A percentile compares a stretch with the other conserved stretches of the same genome.
Conservation (phyloP, 2,888 invertebrate genomes). For the Meghimatium bilineatum region DNA sequence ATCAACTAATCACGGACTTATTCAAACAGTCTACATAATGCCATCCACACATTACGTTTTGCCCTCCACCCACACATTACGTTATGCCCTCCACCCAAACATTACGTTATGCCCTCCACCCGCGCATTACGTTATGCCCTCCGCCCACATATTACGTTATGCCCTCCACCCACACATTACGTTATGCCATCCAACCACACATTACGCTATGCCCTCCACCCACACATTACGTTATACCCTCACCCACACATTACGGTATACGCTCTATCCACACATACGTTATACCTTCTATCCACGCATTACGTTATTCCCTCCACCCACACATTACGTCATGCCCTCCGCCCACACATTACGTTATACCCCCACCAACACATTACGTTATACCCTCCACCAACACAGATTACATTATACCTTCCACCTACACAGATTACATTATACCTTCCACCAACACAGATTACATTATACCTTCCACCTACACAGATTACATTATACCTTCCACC, state of each 20-base stretch:
- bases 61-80: no score
- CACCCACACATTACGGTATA: not conserved
- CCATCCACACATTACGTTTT: no score
- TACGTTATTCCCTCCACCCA: not conserved
- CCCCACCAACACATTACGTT: not conserved
- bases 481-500: not conserved
- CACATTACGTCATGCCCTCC: not conserved
- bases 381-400: not conserved
- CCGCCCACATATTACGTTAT: not conserved
- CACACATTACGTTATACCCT: not conserved
- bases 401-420: not conserved
- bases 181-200: not conserved
- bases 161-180: not conserved
- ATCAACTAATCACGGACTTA: no score
- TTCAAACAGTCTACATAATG: no score
- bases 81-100: no score
- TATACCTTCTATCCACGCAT: not conserved
- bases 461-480: not conserved
- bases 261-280: not conserved
- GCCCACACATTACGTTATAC: not conserved
- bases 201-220: not conserved
- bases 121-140: not conserved
- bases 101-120: no score
- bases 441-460: not conserved
- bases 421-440: not conserved